phyloP scores from a whole-genome alignment of 2,113 vertebrate species.

The Misgurnus mizolepis region DNA sequence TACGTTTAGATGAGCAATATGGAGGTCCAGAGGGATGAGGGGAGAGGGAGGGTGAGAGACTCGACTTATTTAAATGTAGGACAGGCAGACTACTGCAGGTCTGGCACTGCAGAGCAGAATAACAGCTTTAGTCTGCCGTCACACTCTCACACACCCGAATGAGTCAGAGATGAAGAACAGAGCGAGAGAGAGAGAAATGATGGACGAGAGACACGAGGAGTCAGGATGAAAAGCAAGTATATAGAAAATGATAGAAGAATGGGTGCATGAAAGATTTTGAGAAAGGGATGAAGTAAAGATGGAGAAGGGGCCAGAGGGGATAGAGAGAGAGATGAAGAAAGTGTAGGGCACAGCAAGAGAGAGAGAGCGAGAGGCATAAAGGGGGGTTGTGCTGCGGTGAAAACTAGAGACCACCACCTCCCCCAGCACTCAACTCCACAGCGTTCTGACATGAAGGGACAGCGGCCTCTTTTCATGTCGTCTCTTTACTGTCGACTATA shows the following conservation, averaged over 20 bases:
- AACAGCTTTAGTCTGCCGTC: conserved; percentile 31
- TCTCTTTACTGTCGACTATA: conserved; percentile 32
- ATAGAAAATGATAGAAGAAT: neutral
- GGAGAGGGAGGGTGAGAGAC: conserved; percentile 1
- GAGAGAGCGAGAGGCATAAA: conserved; percentile 37
- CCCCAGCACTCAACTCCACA: conserved; percentile 15
- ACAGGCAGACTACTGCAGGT: conserved; percentile 49
- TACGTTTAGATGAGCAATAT: conserved; percentile 1
- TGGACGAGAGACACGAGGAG: conserved; percentile 15
- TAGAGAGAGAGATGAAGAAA: conserved; percentile 23
- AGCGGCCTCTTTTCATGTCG: conserved; percentile 3
- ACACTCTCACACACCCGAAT: conserved; percentile 24
- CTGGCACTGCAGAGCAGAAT: conserved; percentile 27
- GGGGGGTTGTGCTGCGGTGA: conserved; percentile 28
- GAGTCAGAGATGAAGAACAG: conserved; percentile 47
- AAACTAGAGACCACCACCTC: conserved; percentile 18
- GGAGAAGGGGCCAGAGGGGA: neutral
- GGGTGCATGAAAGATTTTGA: neutral
- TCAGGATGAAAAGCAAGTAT: neutral
- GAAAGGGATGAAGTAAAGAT: neutral
- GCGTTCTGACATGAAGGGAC: conserved; percentile 31
- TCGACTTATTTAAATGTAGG: conserved; percentile 51
- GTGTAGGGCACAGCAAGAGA: neutral
- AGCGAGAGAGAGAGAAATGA: conserved; percentile 45
- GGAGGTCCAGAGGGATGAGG: neutral